Evolutionary conservation across 2,797 vertebrate genomes (phyloP).

Genomic region (Eremophila alpestris): DNA sequence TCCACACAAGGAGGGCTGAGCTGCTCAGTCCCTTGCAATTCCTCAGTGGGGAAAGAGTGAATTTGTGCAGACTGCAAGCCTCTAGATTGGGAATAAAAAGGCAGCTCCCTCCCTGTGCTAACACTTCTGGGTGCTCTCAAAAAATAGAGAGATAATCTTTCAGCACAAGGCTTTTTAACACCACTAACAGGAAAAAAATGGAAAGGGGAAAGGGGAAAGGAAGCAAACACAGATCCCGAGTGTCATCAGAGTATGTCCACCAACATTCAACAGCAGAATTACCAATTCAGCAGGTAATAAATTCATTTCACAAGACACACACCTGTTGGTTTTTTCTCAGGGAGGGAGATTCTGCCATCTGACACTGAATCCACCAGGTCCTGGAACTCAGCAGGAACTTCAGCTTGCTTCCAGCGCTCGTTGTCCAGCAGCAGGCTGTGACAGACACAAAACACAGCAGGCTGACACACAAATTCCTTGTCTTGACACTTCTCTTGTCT

Average conservation of each 20-base stretch:
- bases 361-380: constrained; percentile 92
- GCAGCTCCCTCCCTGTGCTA: neutral
- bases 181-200: fast-evolving
- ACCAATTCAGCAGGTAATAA: neutral
- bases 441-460: constrained; percentile 23
- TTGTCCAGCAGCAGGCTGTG: constrained; percentile 92
- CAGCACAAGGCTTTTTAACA: neutral
- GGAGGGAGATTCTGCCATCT: constrained; percentile 89
- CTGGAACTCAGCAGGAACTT: constrained; percentile 96
- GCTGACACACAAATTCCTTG: neutral
- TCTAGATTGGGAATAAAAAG: neutral
- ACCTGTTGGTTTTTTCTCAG: constrained; percentile 88
- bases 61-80: neutral
- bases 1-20: neutral
- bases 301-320: neutral
- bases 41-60: neutral
- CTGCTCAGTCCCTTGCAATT: neutral
- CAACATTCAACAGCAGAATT: neutral
- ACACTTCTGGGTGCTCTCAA: neutral
- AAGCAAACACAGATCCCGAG: neutral
- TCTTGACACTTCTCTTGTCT: neutral
- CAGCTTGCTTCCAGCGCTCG: constrained; percentile 97
- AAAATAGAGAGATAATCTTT: neutral
- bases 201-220: too few relatives aligned
- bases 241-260: neutral